Percentiles rank a stretch among this genome's conserved stretches.
Conservation (phyloP, 2,113 vertebrate species). For the Phylloscopus trochiloides region DNA sequence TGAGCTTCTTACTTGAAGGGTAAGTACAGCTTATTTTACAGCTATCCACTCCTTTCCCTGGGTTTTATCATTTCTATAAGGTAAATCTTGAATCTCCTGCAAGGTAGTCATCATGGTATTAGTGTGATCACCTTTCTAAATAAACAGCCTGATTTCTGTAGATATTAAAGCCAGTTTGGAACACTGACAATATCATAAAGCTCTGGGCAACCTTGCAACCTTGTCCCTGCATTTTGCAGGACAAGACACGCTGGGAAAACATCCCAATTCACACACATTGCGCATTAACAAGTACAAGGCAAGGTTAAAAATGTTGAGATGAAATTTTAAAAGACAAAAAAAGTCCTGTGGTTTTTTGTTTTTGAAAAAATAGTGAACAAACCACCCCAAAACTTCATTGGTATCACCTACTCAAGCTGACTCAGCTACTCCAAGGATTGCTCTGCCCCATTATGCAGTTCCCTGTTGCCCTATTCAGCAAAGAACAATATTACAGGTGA, state of each 20-base stretch:
- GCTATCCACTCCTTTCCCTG: not conserved
- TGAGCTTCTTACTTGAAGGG: not conserved
- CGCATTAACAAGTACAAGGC: not conserved
- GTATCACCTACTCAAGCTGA: not conserved
- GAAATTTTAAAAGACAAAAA: not conserved
- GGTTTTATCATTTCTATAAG: not conserved
- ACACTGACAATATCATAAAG: not conserved
- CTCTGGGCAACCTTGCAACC: fast-evolving
- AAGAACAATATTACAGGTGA: not conserved
- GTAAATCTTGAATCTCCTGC: not conserved
- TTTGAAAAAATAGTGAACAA: not conserved
- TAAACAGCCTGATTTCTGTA: not conserved
- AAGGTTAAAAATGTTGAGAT: not conserved
- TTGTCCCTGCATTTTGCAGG: not conserved
- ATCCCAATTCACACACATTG: fast-evolving
- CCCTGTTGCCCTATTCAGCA: not conserved
- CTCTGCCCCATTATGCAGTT: not conserved
- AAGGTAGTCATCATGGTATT: not conserved
- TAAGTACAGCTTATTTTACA: not conserved
- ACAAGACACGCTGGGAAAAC: not conserved
- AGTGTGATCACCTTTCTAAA: not conserved
- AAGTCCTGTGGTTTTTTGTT: not conserved
- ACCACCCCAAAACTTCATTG: not conserved
- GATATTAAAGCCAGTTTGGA: fast-evolving
- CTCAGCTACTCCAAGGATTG: not conserved